Evolutionary conservation across 2,797 vertebrate genomes (phyloP).

Genomic region (Rhinella marina): DNA sequence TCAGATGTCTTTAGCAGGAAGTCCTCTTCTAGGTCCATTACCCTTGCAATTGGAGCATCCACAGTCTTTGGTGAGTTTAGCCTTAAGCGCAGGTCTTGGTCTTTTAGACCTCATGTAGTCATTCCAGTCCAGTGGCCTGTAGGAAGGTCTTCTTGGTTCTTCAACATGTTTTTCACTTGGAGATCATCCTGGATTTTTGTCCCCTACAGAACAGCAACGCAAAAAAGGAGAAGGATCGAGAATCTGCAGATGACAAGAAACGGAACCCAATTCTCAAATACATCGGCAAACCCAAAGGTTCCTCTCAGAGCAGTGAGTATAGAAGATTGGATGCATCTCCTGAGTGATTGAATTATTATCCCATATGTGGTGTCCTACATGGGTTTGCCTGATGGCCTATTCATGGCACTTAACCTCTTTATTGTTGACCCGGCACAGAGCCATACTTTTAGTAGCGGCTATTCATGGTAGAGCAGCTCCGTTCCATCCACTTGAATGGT

Average conservation of each 20-base stretch:
- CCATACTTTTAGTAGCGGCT: too few relatives aligned
- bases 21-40: not conserved
- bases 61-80: not conserved
- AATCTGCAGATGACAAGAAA: constrained; percentile 85
- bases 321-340: not conserved
- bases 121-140: not conserved
- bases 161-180: not conserved
- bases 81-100: too few relatives aligned
- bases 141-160: not conserved
- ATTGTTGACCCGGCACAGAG: too few relatives aligned
- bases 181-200: not conserved
- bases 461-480: too few relatives aligned
- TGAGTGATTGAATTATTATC: too few relatives aligned
- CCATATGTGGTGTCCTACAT: not conserved
- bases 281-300: constrained; percentile 87
- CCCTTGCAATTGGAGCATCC: too few relatives aligned
- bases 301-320: constrained; percentile 88
- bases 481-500: too few relatives aligned
- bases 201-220: constrained; percentile 72
- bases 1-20: not conserved
- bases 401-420: too few relatives aligned
- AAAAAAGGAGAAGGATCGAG: constrained; percentile 81
- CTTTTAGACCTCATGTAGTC: not conserved
- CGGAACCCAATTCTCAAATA: constrained; percentile 94
- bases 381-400: not conserved